phyloP scores from a whole-genome alignment of 2,113 vertebrate genomes.

The Hyla sarda region DNA sequence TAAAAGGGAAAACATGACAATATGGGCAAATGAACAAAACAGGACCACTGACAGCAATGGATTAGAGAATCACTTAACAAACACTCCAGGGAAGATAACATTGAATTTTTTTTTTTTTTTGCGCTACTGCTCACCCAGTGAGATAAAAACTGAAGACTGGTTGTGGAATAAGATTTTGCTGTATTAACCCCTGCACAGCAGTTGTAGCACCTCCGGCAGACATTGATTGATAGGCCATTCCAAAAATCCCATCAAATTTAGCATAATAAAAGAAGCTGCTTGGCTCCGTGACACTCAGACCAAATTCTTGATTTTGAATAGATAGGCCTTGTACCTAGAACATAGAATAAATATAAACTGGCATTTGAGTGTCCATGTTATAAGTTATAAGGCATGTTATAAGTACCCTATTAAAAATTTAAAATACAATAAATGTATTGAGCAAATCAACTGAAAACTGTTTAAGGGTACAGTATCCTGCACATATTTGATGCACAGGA shows the following conservation, averaged over 20 bases:
- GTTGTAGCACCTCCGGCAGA: slow-evolving; percentile 55
- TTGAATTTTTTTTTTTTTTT: background rate
- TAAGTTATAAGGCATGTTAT: too few species aligned
- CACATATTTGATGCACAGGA: too few species aligned
- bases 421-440: background rate
- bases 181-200: slow-evolving; percentile 54
- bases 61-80: background rate
- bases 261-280: slow-evolving; percentile 57
- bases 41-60: background rate
- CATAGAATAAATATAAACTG: background rate
- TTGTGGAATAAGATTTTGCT: slow-evolving; percentile 48
- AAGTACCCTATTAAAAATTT: background rate
- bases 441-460: background rate
- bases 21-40: too few species aligned
- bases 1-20: too few species aligned
- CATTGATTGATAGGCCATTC: slow-evolving; percentile 57
- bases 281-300: slow-evolving; percentile 63
- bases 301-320: slow-evolving; percentile 72
- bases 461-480: too few species aligned
- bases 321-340: slow-evolving; percentile 66
- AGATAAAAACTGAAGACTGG: slow-evolving; percentile 59
- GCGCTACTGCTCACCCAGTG: slow-evolving; percentile 18
- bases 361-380: background rate
- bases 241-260: slow-evolving; percentile 61
- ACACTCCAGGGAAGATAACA: background rate